Conservation (phyloP, 2,888 invertebrate species). For the Eristalis tenax region DNA sequence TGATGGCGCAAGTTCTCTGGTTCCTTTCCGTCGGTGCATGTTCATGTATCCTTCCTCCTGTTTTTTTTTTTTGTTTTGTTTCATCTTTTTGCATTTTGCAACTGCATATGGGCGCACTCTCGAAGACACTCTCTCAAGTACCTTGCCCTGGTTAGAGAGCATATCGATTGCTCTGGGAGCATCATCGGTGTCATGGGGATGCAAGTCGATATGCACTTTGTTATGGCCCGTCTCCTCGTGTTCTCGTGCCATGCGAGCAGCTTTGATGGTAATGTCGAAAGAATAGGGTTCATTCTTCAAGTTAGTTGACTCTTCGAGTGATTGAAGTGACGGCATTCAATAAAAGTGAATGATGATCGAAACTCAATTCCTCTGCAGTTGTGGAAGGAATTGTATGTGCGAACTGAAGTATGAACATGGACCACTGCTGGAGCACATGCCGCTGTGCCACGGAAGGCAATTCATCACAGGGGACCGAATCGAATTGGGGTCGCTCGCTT, state of each 20-base stretch:
- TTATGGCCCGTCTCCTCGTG: background rate
- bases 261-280: background rate
- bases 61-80: background rate
- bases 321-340: background rate
- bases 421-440: no score
- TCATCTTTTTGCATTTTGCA: background rate
- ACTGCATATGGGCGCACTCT: background rate
- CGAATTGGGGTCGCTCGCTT: no score
- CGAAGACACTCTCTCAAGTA: background rate
- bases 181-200: background rate
- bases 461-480: no score
- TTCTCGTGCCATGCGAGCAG: background rate
- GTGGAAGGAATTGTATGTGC: no score
- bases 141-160: background rate
- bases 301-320: background rate
- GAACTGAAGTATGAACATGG: no score
- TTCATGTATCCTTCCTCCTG: background rate
- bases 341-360: background rate
- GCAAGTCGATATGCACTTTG: background rate
- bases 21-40: background rate
- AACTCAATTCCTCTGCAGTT: background rate
- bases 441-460: no score
- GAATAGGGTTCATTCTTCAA: background rate
- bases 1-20: background rate
- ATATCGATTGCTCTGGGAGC: background rate